These are phyloP conservation scores for Bellardia pandia DNA, from an alignment of 2,888 invertebrate species.

Conservation along the genomic window DNA sequence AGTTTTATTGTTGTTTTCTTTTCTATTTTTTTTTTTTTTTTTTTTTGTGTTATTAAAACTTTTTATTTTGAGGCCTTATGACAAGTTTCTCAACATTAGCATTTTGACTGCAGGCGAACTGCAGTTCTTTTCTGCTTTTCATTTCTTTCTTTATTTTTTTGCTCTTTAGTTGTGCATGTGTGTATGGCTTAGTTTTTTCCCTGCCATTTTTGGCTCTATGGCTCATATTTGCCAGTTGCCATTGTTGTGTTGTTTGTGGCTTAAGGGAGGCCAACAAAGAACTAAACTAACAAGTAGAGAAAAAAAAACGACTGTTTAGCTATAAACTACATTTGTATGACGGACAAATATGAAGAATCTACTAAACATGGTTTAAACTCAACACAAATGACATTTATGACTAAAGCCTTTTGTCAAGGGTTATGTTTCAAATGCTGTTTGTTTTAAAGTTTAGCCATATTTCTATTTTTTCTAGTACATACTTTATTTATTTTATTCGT, in stretches of 20 bases:
- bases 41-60: slow-evolving; percentile 45
- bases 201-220: slow-evolving; percentile 6
- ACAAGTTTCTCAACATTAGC: slow-evolving; percentile 71
- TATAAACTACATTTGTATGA: slow-evolving; percentile 57
- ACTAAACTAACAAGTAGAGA: background rate
- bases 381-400: slow-evolving; percentile 71
- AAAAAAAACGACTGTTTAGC: slow-evolving; percentile 40
- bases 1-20: slow-evolving; percentile 11
- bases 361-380: slow-evolving; percentile 63
- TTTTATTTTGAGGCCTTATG: slow-evolving; percentile 67
- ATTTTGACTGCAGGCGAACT: slow-evolving; percentile 72
- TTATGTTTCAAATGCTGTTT: slow-evolving; percentile 50
- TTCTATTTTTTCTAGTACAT: background rate
- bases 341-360: slow-evolving; percentile 60
- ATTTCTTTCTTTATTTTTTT: slow-evolving; percentile 1
- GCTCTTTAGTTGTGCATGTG: background rate
- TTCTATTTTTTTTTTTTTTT: background rate
- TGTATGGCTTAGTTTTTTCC: slow-evolving; percentile 30
- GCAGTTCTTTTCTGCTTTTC: slow-evolving; percentile 63
- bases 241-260: slow-evolving; percentile 56
- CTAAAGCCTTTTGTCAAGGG: slow-evolving; percentile 71
- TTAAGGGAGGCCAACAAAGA: slow-evolving; percentile 46
- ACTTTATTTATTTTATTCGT: slow-evolving; percentile 19
- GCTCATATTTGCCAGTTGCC: slow-evolving; percentile 38
- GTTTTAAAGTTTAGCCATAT: background rate